phyloP scores from a whole-genome alignment of 2,888 invertebrate genomes.

The Rhagophthalmus giganteus region DNA sequence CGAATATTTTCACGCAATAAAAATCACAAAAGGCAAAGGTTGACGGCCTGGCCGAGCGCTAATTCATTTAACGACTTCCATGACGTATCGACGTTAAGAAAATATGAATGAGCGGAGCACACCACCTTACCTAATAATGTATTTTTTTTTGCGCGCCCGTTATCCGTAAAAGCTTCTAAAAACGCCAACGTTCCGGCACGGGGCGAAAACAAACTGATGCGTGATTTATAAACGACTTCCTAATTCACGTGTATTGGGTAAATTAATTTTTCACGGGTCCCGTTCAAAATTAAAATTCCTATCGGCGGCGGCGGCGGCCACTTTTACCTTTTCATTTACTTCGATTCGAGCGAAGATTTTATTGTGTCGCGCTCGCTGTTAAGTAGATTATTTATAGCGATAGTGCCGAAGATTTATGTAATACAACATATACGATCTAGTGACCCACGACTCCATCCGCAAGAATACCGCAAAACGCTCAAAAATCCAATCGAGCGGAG shows the following conservation, averaged over 20 bases:
- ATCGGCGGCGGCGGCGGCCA: constrained; percentile 8
- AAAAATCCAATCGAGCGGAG: too few relatives aligned
- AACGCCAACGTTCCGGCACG: too few relatives aligned
- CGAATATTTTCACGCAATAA: too few relatives aligned
- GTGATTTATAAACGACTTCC: constrained; percentile 9
- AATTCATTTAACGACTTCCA: background rate
- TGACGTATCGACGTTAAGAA: background rate
- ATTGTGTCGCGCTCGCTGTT: constrained; percentile 10
- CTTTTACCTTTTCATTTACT: constrained; percentile 11
- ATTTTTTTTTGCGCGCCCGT: too few relatives aligned
- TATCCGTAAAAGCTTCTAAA: too few relatives aligned
- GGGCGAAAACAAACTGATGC: too few relatives aligned
- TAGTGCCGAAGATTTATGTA: too few relatives aligned
- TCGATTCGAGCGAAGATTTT: constrained; percentile 5
- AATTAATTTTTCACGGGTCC: constrained; percentile 9
- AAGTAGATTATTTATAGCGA: constrained; percentile 8
- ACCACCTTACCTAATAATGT: too few relatives aligned
- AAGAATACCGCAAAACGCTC: too few relatives aligned
- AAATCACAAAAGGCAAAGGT: background rate
- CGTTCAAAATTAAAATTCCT: constrained; percentile 11
- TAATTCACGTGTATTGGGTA: constrained; percentile 7
- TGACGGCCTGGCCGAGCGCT: background rate
- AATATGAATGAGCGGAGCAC: background rate
- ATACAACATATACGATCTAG: too few relatives aligned
- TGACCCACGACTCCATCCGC: too few relatives aligned